A percentile compares a stretch with the other conserved stretches of the same genome.
phyloP scores from a whole-genome alignment of 2,888 invertebrate species.

The Cremastinae sp. region DNA sequence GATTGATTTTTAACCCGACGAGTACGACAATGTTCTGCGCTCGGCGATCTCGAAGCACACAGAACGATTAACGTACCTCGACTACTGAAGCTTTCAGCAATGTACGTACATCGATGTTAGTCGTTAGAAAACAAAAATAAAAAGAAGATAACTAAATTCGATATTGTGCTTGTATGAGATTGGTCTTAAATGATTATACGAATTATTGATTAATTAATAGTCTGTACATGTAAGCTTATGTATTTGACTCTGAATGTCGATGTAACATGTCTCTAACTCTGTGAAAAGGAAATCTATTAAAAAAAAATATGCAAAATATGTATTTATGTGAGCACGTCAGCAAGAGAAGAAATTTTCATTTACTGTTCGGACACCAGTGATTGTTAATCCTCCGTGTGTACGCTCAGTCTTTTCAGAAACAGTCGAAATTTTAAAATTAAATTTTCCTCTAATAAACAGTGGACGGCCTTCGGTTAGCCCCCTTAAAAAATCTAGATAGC shows the following conservation, averaged over 20 bases:
- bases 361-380: too few species aligned
- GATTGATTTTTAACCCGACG: neutral
- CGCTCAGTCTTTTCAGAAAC: too few species aligned
- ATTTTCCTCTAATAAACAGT: too few species aligned
- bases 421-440: too few species aligned
- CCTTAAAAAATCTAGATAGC: too few species aligned
- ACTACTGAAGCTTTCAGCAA: conserved; percentile 65
- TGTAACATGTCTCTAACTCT: conserved; percentile 55
- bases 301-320: conserved; percentile 32
- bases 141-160: conserved; percentile 40
- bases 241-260: conserved; percentile 56
- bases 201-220: conserved; percentile 52
- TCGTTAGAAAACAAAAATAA: conserved; percentile 56
- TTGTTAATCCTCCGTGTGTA: too few species aligned
- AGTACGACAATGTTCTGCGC: conserved; percentile 15
- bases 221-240: conserved; percentile 44
- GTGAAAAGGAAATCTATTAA: conserved; percentile 16
- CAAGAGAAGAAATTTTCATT: too few species aligned
- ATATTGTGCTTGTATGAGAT: conserved; percentile 59
- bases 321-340: conserved; percentile 40
- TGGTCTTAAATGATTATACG: conserved; percentile 50
- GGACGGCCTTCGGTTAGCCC: too few species aligned
- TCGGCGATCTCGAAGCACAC: conserved; percentile 26
- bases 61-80: conserved; percentile 34
- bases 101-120: conserved; percentile 68